Conservation (phyloP, 2,797 vertebrate genomes). For the Micromesistius poutassou region DNA sequence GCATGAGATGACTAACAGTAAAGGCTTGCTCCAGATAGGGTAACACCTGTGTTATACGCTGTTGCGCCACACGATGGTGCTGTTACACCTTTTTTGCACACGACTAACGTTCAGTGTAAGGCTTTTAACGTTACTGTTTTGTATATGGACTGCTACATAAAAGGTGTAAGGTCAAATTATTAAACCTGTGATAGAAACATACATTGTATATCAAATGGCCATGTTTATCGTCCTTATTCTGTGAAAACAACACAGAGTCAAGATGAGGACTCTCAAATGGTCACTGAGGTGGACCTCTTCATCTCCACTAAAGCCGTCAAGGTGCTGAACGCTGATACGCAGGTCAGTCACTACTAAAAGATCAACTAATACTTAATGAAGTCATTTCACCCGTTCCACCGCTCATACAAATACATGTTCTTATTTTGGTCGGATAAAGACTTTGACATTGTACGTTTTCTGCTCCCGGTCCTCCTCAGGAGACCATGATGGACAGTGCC, state of each 20-base stretch:
- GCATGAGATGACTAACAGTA: neutral
- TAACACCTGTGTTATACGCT: slow-evolving; percentile 8
- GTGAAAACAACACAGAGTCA: slow-evolving; percentile 71
- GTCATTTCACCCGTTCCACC: neutral
- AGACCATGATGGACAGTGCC: slow-evolving; percentile 97
- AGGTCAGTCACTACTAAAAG: slow-evolving; percentile 47
- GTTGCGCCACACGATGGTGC: slow-evolving; percentile 60
- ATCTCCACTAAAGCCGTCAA: slow-evolving; percentile 95
- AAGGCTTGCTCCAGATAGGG: neutral
- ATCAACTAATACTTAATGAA: neutral
- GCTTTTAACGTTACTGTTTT: slow-evolving; percentile 3
- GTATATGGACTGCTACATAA: neutral
- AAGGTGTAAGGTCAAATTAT: neutral
- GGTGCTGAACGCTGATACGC: slow-evolving; percentile 95
- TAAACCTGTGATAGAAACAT: neutral
- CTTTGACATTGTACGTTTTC: neutral
- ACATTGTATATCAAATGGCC: neutral
- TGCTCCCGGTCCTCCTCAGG: slow-evolving; percentile 63
- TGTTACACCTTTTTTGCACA: slow-evolving; percentile 32
- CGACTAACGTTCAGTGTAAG: neutral
- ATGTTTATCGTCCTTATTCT: neutral
- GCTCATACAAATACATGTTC: neutral
- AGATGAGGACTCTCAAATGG: slow-evolving; percentile 86
- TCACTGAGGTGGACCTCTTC: slow-evolving; percentile 84
- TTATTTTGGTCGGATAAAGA: neutral